Conservation (phyloP, 2,888 invertebrate species). For the Nycteola revayana region DNA sequence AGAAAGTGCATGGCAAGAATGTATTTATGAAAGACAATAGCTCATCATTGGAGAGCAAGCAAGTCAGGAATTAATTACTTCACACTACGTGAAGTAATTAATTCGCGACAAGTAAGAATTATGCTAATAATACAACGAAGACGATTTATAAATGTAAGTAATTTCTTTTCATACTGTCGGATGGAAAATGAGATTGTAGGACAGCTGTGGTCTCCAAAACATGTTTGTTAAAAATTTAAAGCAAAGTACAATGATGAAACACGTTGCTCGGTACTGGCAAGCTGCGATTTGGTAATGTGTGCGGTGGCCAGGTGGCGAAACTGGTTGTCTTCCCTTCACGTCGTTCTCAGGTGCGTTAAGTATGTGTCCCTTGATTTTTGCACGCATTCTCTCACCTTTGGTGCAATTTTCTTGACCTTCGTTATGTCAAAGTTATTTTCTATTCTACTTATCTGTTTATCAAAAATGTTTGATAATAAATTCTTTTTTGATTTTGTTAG, state of each 20-base stretch:
- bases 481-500: no score
- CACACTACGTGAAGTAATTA: conserved; percentile 39
- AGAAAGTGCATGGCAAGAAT: conserved; percentile 48
- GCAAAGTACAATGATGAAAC: conserved; percentile 31
- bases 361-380: no score
- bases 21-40: conserved; percentile 50
- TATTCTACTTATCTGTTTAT: no score
- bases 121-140: conserved; percentile 38
- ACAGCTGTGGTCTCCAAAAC: conserved; percentile 25
- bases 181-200: conserved; percentile 31
- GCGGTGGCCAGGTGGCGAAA: conserved; percentile 60
- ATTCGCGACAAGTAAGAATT: conserved; percentile 47
- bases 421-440: no score
- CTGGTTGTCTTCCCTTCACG: conserved; percentile 59
- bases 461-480: no score
- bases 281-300: conserved; percentile 42
- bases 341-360: conserved; percentile 49
- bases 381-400: no score
- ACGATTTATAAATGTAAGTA: conserved; percentile 40
- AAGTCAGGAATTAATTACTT: conserved; percentile 27
- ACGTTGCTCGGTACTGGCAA: conserved; percentile 25
- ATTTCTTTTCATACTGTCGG: conserved; percentile 47
- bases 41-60: conserved; percentile 39
- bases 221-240: conserved; percentile 24
- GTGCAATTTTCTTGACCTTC: no score